Evolutionary conservation across 2,797 vertebrate genomes (phyloP), one percentile per base, ranked within the genome.

Genomic region (Mus minutoides): DNA sequence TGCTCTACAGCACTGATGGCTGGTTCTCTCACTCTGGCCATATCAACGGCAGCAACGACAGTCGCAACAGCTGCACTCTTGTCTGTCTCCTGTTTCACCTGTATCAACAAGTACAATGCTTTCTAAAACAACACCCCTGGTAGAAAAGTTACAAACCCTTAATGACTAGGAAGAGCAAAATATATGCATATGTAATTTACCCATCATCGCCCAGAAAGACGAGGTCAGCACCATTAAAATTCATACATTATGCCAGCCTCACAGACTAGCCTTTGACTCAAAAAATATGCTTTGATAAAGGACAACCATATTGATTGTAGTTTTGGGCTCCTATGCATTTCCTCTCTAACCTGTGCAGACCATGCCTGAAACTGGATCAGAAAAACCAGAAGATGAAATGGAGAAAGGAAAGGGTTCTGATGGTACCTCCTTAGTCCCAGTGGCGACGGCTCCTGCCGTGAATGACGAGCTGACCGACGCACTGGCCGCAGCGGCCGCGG

Each of bases 11-110:
- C 96, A 85, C 97, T 96, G 98, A 98, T 97, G 92, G 96, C 97
- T 97, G 99, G 98, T 97, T 99, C 98, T 98, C 98, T 98, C 98
- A 98, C 99, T 98, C 98, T 98, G 97, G 98, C 98, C 98, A 99
- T 98, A 96, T 99, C 99, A 98, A 99, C 98, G 93, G 99, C 98
- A 98, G 99, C 98, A 97, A 99, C 98, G 73, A 99, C 98, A 0
- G 98, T 99, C 58, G 99, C 99, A 96, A 99, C 97, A 98, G 99
- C 99, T 98, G 98, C 98, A 91, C 98, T 98, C 98, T 98, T 99
- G 58, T 98, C 98, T 83, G 97, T 96, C 95, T 98, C 98, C 93
- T 98, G 98, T 96, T 97, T 98, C 96, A 98, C 98, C 98, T 99
- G 98, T 91, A 97, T 62, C 97, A 97, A 90, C 97, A 97, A 98